Base-by-base conservation (phyloP, 1,140 invertebrate species). In the Orchestia grillus region DNA sequence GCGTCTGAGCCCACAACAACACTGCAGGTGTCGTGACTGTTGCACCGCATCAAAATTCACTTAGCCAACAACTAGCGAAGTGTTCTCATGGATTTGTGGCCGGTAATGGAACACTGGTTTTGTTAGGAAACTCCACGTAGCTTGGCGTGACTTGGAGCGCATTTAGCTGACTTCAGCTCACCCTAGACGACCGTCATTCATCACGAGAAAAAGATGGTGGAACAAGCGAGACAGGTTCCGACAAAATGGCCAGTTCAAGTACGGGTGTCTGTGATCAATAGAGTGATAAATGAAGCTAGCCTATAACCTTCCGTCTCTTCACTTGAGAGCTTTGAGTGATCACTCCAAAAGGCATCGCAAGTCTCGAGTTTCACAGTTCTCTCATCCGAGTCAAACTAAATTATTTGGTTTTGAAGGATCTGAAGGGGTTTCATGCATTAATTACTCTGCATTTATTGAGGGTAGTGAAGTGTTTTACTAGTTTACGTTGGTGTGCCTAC, bases 201-300 rank as follows among this genome's bases (percentile, higher is more conserved):
- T 94, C 92, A 94, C 43, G 11, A 4, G 92, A 44, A 94, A 94
- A 77, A 94, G 92, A 94, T 94, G 92, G 92, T 44, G 43, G 92
- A 94, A 94, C 92, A 94, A 16, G 92, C 92, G 41, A 94, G 92
- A 94, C 92, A 94, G 47, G 44, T 36, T 44, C 44, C 43, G 92
- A 94, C 92, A 94, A 94, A 94, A 94, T 94, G 92, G 92, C 92
- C 44, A 94, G 92, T 47, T 45, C 92, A 94, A 94, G 92, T 94
- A 44, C 40, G 44, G 92, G 92, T 94, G 92, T 94, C 43, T 45
- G 92, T 94, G 92, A 94, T 94, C 92, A 44, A 94, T 94, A 94
- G 44, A 94, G 92, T 94, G 92, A 94, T 94, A 94, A 94, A 94
- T 94, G 92, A 94, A 45, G 92, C 92, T 90, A 41, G 88, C 88